phyloP scores from a whole-genome alignment of 2,888 invertebrate genomes.

The Drosophila paranaensis region DNA sequence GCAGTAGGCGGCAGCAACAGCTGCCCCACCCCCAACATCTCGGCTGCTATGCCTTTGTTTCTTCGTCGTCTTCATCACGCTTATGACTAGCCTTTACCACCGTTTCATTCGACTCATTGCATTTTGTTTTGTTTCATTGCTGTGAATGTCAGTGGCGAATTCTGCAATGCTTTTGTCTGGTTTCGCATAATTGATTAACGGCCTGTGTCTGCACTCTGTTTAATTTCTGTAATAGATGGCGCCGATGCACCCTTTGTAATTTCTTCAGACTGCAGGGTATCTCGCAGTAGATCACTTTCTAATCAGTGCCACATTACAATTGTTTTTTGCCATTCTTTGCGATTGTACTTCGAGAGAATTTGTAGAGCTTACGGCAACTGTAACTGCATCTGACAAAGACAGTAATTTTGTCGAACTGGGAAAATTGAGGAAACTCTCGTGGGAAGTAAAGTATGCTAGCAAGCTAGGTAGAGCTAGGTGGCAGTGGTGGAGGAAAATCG shows the following conservation, averaged over 20 bases:
- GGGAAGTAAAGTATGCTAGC: constrained; percentile 20
- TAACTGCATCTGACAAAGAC: constrained; percentile 69
- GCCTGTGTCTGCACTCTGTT: constrained; percentile 27
- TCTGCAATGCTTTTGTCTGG: constrained; percentile 49
- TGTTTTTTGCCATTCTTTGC: constrained; percentile 28
- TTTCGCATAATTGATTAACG: constrained; percentile 71
- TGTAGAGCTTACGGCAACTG: constrained; percentile 46
- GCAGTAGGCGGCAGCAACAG: constrained; percentile 32
- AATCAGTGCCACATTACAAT: constrained; percentile 1
- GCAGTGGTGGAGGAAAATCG: too few species aligned
- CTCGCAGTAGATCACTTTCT: not conserved
- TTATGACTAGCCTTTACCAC: constrained; percentile 4
- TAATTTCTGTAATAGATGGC: constrained; percentile 10
- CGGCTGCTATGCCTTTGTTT: not conserved
- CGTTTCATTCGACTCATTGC: constrained; percentile 35
- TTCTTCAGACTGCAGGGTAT: constrained; percentile 13
- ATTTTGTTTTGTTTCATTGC: constrained; percentile 63
- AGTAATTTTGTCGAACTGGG: constrained; percentile 57
- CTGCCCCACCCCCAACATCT: constrained; percentile 5
- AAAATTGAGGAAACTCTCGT: constrained; percentile 48
- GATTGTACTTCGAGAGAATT: constrained; percentile 59
- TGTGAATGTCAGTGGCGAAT: constrained; percentile 48
- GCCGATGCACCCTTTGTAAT: constrained; percentile 2
- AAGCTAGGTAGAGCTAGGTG: not conserved
- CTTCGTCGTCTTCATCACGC: not conserved